Percentiles rank a stretch among this genome's conserved stretches.
Conservation (phyloP, 2,888 invertebrate species). For the Liodrosophila aerea region DNA sequence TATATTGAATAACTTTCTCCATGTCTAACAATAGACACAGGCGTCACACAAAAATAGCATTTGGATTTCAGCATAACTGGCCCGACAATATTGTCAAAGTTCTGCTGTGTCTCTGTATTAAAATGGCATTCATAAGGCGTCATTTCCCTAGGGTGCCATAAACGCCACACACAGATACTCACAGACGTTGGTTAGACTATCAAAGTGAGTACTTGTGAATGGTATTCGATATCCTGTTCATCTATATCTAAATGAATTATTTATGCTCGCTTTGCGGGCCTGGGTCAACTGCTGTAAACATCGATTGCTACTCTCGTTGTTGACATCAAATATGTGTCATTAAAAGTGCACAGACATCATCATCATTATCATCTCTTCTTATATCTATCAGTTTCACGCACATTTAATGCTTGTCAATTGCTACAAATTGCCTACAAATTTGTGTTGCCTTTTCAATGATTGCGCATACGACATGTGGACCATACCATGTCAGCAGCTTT, state of each 20-base stretch:
- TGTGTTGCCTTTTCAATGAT: slow-evolving; percentile 35
- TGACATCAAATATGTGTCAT: slow-evolving; percentile 47
- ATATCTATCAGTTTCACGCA: slow-evolving; percentile 1
- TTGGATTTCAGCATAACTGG: slow-evolving; percentile 37
- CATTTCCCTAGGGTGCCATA: slow-evolving; percentile 66
- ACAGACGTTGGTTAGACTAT: slow-evolving; percentile 10
- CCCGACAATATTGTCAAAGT: slow-evolving; percentile 65
- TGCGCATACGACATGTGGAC: slow-evolving; percentile 30
- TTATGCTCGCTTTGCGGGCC: slow-evolving; percentile 45
- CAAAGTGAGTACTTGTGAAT: slow-evolving; percentile 2
- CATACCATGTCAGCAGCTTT: background rate
- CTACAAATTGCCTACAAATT: slow-evolving; percentile 41
- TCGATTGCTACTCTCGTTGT: slow-evolving; percentile 46
- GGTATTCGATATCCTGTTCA: slow-evolving; percentile 40
- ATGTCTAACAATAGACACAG: slow-evolving; percentile 59
- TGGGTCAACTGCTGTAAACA: slow-evolving; percentile 44
- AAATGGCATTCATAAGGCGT: slow-evolving; percentile 65
- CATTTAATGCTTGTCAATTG: slow-evolving; percentile 37
- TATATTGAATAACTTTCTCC: slow-evolving; percentile 35
- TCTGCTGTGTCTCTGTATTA: slow-evolving; percentile 41
- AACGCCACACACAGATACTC: slow-evolving; percentile 7
- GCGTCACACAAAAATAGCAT: slow-evolving; percentile 59
- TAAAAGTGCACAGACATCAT: slow-evolving; percentile 26
- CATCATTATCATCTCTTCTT: slow-evolving; percentile 2
- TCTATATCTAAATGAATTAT: slow-evolving; percentile 60